Evolutionary conservation across 2,113 vertebrate genomes (phyloP), one percentile per base, ranked within the genome.

Genomic region (Catharus fuscescens): DNA sequence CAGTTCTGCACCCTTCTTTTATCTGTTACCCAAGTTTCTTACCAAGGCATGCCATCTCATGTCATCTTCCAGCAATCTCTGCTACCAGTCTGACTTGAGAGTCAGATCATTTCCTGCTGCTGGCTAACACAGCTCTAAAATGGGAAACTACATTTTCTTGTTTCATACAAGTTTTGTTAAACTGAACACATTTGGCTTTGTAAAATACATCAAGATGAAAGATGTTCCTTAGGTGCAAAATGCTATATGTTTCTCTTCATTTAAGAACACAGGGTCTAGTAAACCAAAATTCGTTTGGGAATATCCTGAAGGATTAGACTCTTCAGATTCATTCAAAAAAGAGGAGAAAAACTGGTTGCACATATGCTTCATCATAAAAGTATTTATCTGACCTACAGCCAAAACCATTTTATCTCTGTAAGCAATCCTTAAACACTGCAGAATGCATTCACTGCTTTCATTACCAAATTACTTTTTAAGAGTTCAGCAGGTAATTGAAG

Each of bases 341-440:
- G 52, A 83, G 8, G 4, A 77, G 24, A 67, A 87, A 94, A 96
- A 73, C 18, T 86, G 32, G 12, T 80, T 81, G 56, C n/a, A 53
- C 82, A 61, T 93, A 95, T 65, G 83, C 65, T 94, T 96, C 95
- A 96, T 72, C 93, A 93, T 79, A 76, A 17, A 96, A 96, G 72
- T 86, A 97, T 96, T 96, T 94, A 86, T 88, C 90, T 90, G 90
- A 94, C 77, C 79, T 24, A 7, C 53, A 84, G 92, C 88, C 96
- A 96, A 96, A 97, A 80, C 92, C 88, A 94, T 92, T 97, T 94
- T 97, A 95, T 97, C 93, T 96, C 90, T 93, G 93, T 94, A 94
- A 95, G 94, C 95, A 95, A 90, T 88, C 90, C 88, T 94, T 90
- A 93, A 94, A 94, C 72, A 86, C 82, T 94, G 88, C 72, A 96